Evolutionary conservation across 2,888 invertebrate genomes (phyloP), one percentile per base, ranked within the genome.

Genomic region (Mythimna loreyi): DNA sequence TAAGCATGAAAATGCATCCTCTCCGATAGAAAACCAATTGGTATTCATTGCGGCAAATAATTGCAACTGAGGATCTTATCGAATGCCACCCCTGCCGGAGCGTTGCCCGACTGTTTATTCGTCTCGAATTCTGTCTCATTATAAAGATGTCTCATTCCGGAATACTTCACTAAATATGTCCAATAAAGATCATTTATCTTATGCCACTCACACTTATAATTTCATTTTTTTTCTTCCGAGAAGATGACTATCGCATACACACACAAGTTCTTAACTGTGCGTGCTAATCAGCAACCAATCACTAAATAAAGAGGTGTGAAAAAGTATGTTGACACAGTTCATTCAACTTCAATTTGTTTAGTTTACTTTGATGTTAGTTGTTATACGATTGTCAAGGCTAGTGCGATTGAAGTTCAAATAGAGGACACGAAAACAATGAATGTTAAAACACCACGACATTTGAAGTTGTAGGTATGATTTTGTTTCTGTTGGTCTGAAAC

Each of bases 201-300:
- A 11, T 25, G n/a, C 40, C 57, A 28, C 47, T 45, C n/a, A 62
- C 25, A 47, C 23, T 56, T 25, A 50, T 30, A 62, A 16, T 5
- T 52, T n/a, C 21, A 21, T 56, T 30, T 45, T 45, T 49, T 62
- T 59, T 47, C 21, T 62, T 62, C 21, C 13, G 30, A 62, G 63
- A 75, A 75, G 57, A 59, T 75, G 50, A 33, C 49, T 53, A 63
- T 64, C 57, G 57, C 33, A 49, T 40, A 58, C 45, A 80, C 50
- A 72, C 21, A 61, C 23, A 55, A 60, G 45, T 62, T 65, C 21
- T 65, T 9, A 61, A 65, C 36, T n/a, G 47, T 56, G 63, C 55
- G 67, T 81, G 68, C 81, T 67, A 79, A 72, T 81, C 60, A 81
- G 55, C 78, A 23, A 60, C 73, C 68, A 69, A 72, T 79, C 68